Percentiles rank a stretch among this genome's conserved stretches.
Conservation (phyloP, 2,113 vertebrate genomes). For the Pagrus major region DNA sequence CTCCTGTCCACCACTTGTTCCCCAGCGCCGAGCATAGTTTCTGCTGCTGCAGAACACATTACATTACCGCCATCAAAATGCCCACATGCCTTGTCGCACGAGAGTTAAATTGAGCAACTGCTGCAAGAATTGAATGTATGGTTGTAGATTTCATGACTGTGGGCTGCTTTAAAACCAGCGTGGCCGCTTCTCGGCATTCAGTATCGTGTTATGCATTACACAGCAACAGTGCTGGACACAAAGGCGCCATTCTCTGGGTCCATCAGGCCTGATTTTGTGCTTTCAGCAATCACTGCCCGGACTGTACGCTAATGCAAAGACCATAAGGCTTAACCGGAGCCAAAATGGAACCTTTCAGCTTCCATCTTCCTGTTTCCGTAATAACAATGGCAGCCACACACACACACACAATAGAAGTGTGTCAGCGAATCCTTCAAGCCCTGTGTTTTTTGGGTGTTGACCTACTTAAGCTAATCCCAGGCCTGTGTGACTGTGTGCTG, state of each 20-base stretch:
- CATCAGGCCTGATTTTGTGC: constrained; percentile 18
- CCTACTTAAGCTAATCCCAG: constrained; percentile 35
- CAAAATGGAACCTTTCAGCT: constrained; percentile 44
- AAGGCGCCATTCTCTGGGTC: constrained; percentile 19
- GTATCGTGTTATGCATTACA: constrained; percentile 16
- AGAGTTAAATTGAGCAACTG: background rate
- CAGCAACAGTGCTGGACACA: constrained; percentile 37
- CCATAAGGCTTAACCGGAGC: constrained; percentile 26
- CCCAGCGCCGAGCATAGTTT: background rate
- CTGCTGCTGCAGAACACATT: background rate
- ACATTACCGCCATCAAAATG: background rate
- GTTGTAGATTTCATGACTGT: background rate
- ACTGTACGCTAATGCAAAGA: constrained; percentile 40
- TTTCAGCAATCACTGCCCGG: constrained; percentile 20
- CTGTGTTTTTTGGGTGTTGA: constrained; percentile 33
- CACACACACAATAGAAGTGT: constrained; percentile 50
- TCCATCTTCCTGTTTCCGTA: constrained; percentile 51
- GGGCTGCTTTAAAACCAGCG: background rate
- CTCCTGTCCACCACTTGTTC: background rate
- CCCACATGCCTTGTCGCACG: background rate
- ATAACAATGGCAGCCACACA: constrained; percentile 44
- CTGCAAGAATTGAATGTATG: background rate
- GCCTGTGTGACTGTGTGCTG: background rate
- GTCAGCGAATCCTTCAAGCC: constrained; percentile 15
- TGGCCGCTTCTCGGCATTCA: constrained; percentile 3